Evolutionary conservation across 37 sponge, comb jelly and placozoan genomes (phyloP).

Genomic region (Corticium candelabrum): DNA sequence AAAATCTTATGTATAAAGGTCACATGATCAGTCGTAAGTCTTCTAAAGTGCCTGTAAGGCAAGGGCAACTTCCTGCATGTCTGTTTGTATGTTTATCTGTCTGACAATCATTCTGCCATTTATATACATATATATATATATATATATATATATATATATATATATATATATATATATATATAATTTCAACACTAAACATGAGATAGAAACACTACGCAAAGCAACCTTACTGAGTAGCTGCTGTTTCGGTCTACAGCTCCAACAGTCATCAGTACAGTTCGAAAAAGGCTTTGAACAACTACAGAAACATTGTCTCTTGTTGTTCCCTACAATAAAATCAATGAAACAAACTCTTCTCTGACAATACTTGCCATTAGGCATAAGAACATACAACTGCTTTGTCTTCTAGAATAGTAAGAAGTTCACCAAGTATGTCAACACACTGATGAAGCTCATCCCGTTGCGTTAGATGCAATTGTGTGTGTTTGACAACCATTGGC

Average conservation of each 20-base stretch:
- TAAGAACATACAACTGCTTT: constrained; percentile 19
- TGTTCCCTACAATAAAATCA: not conserved
- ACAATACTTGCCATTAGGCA: too few relatives aligned
- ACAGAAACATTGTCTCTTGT: not conserved
- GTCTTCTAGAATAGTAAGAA: constrained; percentile 23
- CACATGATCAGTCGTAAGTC: too few relatives aligned
- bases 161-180: too few relatives aligned
- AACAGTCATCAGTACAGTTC: not conserved
- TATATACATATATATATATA: too few relatives aligned
- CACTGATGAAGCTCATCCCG: constrained; percentile 36
- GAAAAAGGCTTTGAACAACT: not conserved
- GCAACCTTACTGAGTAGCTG: not conserved
- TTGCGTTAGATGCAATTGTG: constrained; percentile 29
- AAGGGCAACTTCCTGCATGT: too few relatives aligned
- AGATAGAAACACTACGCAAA: too few relatives aligned
- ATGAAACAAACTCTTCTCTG: not conserved
- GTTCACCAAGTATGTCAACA: constrained; percentile 34
- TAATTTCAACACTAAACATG: too few relatives aligned
- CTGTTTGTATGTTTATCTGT: too few relatives aligned
- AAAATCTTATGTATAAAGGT: too few relatives aligned
- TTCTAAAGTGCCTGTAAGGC: too few relatives aligned
- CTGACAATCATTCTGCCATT: too few relatives aligned
- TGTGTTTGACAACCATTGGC: constrained; percentile 45
- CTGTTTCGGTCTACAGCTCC: not conserved
- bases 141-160: too few relatives aligned